These are phyloP conservation scores for Leguminivora glycinivorella DNA, from an alignment of 1,140 invertebrate genomes.

Conservation along the genomic window DNA sequence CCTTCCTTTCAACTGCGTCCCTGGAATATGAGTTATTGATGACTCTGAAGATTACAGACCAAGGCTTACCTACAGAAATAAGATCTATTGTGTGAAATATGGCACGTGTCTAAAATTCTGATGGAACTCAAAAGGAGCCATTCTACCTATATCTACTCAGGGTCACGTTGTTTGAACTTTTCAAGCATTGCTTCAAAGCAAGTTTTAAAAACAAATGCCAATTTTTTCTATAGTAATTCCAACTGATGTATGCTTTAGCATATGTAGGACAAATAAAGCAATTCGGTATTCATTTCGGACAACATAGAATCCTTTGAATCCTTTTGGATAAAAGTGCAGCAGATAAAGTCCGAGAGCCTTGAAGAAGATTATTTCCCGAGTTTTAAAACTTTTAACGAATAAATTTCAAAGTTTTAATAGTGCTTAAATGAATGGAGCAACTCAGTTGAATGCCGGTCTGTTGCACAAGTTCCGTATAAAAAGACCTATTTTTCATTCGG, in stretches of 20 bases:
- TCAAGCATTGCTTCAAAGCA: too few relatives aligned
- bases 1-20: background rate
- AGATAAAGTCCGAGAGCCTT: background rate
- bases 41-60: background rate
- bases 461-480: background rate
- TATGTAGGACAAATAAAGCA: background rate
- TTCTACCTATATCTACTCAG: too few relatives aligned
- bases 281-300: background rate
- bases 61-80: background rate
- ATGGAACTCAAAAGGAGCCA: too few relatives aligned
- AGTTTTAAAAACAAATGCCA: too few relatives aligned
- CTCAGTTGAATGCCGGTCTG: background rate
- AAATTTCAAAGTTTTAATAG: background rate
- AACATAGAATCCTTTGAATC: background rate
- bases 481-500: background rate
- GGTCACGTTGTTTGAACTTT: too few relatives aligned
- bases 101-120: too few relatives aligned
- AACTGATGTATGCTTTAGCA: background rate
- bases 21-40: background rate
- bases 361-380: background rate
- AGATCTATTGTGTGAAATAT: background rate
- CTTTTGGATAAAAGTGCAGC: background rate
- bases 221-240: too few relatives aligned
- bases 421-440: background rate
- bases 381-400: slow-evolving; percentile 19